These are phyloP conservation scores for Poeciliopsis gracilis DNA, from an alignment of 2,797 vertebrate genomes.

Conservation along the genomic window DNA sequence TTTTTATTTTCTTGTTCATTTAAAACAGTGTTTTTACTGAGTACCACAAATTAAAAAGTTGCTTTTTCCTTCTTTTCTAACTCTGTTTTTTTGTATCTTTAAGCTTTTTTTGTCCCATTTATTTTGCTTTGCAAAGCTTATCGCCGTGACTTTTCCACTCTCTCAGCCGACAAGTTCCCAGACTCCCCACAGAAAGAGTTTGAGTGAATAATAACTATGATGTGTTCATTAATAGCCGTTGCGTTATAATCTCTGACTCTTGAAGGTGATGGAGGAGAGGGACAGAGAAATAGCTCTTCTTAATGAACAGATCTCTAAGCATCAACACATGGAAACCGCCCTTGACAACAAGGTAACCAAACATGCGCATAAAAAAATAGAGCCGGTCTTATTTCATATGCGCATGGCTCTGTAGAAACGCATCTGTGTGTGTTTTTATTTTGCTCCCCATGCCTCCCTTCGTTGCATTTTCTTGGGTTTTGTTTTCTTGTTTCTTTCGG, in stretches of 20 bases:
- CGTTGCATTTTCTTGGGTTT: slow-evolving; percentile 21
- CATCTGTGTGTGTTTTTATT: slow-evolving; percentile 58
- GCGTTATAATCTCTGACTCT: slow-evolving; percentile 84
- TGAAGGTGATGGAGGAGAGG: slow-evolving; percentile 90
- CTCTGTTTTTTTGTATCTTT: slow-evolving; percentile 3
- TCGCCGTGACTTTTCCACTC: slow-evolving; percentile 2
- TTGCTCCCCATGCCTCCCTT: slow-evolving; percentile 28
- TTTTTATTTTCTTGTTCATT: neutral
- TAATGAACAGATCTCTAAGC: slow-evolving; percentile 89
- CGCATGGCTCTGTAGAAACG: slow-evolving; percentile 64
- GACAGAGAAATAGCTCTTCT: slow-evolving; percentile 89
- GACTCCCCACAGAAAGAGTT: slow-evolving; percentile 10
- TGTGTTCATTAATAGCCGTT: slow-evolving; percentile 75
- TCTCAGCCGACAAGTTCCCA: slow-evolving; percentile 18
- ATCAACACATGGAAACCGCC: slow-evolving; percentile 84
- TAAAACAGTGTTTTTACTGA: neutral
- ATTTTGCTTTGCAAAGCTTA: slow-evolving; percentile 7
- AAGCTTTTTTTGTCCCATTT: slow-evolving; percentile 4
- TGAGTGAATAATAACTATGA: slow-evolving; percentile 20
- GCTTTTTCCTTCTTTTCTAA: neutral
- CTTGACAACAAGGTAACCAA: slow-evolving; percentile 89
- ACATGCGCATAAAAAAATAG: slow-evolving; percentile 62
- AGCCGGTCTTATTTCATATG: slow-evolving; percentile 59
- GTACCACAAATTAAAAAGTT: neutral
- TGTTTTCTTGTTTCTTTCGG: slow-evolving; percentile 53